phyloP scores from a whole-genome alignment of 2,888 invertebrate species.

The Athrips mouffetella region DNA sequence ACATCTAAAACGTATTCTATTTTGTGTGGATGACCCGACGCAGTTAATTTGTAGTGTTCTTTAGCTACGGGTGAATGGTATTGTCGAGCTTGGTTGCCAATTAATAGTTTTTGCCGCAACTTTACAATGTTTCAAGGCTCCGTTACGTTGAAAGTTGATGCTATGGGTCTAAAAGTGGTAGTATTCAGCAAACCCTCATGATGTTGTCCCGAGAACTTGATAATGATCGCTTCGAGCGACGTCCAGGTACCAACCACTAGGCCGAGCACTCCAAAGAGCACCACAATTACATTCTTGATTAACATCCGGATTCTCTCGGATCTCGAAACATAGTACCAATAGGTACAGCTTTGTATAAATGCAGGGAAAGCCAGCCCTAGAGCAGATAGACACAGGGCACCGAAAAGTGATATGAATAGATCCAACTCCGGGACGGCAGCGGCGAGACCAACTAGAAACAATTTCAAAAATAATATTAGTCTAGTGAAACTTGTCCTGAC shows the following conservation, averaged over 20 bases:
- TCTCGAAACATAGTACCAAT: conserved; percentile 83
- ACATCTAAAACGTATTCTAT: too few species aligned
- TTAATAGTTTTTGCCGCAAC: not conserved
- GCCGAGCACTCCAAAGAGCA: conserved; percentile 82
- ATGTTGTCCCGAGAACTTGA: conserved; percentile 61
- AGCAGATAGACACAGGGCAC: conserved; percentile 93
- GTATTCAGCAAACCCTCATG: not conserved
- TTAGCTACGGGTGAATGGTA: conserved; percentile 46
- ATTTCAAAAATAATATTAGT: too few species aligned
- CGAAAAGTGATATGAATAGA: conserved; percentile 88
- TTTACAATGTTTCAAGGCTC: not conserved
- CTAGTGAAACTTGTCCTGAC: too few species aligned
- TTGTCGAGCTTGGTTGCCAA: conserved; percentile 25
- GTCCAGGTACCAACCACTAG: conserved; percentile 84
- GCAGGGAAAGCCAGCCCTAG: conserved; percentile 95
- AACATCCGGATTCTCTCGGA: conserved; percentile 77
- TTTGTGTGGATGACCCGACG: not conserved
- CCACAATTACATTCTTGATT: conserved; percentile 79
- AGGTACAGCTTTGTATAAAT: conserved; percentile 89
- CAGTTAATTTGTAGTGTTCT: not conserved
- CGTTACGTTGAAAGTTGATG: conserved; percentile 8
- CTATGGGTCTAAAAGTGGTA: conserved; percentile 19
- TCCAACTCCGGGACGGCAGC: conserved; percentile 91
- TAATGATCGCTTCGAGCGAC: conserved; percentile 80
- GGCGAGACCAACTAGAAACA: conserved; percentile 84